Evolutionary conservation across 1,140 invertebrate genomes (phyloP).

Genomic region (Drosophila leontia): DNA sequence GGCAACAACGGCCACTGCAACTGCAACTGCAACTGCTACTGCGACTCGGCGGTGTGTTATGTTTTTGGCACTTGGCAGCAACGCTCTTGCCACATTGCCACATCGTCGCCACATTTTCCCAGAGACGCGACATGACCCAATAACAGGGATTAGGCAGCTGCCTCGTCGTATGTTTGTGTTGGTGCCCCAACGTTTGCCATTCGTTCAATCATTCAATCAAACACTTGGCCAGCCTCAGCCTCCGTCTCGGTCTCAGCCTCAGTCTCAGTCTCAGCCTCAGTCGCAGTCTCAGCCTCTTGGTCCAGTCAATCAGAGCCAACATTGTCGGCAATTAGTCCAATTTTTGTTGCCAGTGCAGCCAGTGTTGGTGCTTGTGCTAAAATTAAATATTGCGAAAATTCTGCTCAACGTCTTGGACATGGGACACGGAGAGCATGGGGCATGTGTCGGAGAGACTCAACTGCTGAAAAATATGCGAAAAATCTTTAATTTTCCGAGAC

Average conservation of each 20-base stretch:
- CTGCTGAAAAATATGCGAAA: constrained; percentile 72
- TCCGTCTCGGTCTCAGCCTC: constrained; percentile 17
- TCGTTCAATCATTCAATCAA: constrained; percentile 81
- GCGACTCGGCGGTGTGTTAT: constrained; percentile 65
- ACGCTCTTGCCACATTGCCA: constrained; percentile 65
- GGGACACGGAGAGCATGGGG: constrained; percentile 53
- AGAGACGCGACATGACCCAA: constrained; percentile 78
- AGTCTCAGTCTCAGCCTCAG: constrained; percentile 19
- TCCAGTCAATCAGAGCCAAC: constrained; percentile 73
- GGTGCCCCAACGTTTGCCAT: constrained; percentile 60
- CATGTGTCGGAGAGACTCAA: constrained; percentile 56
- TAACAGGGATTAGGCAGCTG: constrained; percentile 78
- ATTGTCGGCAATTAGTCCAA: constrained; percentile 82
- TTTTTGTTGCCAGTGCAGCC: constrained; percentile 56
- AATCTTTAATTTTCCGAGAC: constrained; percentile 73
- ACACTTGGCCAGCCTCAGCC: constrained; percentile 40
- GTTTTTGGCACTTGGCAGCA: constrained; percentile 79
- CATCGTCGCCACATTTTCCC: constrained; percentile 81
- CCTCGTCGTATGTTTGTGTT: constrained; percentile 41
- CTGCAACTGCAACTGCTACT: constrained; percentile 16
- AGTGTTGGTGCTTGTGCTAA: constrained; percentile 56
- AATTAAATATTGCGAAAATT: constrained; percentile 84
- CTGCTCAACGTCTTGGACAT: constrained; percentile 65
- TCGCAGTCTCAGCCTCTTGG: constrained; percentile 39
- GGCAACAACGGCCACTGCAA: constrained; percentile 13